Base-by-base conservation (phyloP, 2,888 invertebrate species). In the Vannuccia rotundouncinata region DNA sequence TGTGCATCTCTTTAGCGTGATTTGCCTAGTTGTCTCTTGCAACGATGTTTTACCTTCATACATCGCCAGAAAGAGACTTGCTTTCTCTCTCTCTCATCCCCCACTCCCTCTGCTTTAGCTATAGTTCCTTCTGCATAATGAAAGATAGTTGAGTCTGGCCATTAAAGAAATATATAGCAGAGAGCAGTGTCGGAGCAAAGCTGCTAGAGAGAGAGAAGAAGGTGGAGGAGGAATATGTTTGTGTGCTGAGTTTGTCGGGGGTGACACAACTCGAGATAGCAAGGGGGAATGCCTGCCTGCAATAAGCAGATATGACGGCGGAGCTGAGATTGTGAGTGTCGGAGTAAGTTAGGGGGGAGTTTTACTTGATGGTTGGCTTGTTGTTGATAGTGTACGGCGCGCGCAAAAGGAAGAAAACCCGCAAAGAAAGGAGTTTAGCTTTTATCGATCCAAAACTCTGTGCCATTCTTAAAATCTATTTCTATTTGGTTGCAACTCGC, bases 21-120 rank as follows among this genome's bases (percentile, higher is more conserved):
- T 66, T 66, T 66, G 66, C 66, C 66, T 66, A 66, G 66, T 22
- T 66, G 66, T 66, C 66, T 66, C 66, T 66, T 66, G 66, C 66
- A 66, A 27, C 66, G 66, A 66, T 66, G 25, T 66, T 5, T 66
- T 66, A 66, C 66, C 66, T 66, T 66, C 66, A 17, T 66, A 22
- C 66, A 66, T 22, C 66, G 22, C 66, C 66, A 66, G 66, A 66
- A 66, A 66, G 10, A 22, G 66, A 66, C 66, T 66, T 66, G 22
- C 66, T 66, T 66, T 17, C 66, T 66, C 25, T 66, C 66, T 66
- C 66, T 66, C 66, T 66, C 17, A 17, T 2, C 25, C 66, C 25
- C 45, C 17, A 10, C 66, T 66, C 66, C 22, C 66, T 66, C 25
- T 5, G 2, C 25, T 66, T 66, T 27, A 66, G 22, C 13, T 17